A percentile compares a stretch with the other conserved stretches of the same genome.
Conservation (phyloP, 2,113 vertebrate species). For the Calcarius ornatus region DNA sequence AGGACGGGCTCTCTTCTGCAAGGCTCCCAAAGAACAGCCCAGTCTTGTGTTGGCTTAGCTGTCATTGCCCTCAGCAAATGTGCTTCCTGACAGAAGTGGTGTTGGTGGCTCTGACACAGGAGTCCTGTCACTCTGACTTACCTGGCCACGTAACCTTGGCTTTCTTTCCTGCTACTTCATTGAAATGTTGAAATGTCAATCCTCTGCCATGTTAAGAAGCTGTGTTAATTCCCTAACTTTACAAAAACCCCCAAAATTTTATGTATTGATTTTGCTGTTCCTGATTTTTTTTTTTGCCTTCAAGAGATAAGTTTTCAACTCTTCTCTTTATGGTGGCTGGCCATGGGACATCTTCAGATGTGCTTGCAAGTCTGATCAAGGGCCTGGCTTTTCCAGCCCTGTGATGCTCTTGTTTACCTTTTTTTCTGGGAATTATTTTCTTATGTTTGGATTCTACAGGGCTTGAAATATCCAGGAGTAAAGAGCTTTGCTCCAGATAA, state of each 20-base stretch:
- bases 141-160: fast-evolving
- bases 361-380: fast-evolving
- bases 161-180: background rate
- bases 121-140: background rate
- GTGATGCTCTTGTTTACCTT: background rate
- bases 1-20: background rate
- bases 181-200: background rate
- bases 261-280: background rate
- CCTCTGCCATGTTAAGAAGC: background rate
- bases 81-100: background rate
- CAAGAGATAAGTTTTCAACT: background rate
- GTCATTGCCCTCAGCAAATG: background rate
- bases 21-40: background rate
- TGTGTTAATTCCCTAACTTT: background rate
- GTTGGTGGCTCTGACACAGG: background rate
- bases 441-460: conserved; percentile 65
- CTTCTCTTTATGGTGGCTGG: background rate
- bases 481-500: conserved; percentile 66
- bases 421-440: background rate
- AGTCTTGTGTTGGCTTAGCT: background rate
- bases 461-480: conserved; percentile 76
- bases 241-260: background rate
- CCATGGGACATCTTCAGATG: fast-evolving
- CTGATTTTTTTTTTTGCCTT: background rate
- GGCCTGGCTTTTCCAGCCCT: background rate